A percentile compares a stretch with the other conserved stretches of the same genome.
phyloP scores from a whole-genome alignment of 1,140 invertebrate genomes.

The Leptoteleia sp. region DNA sequence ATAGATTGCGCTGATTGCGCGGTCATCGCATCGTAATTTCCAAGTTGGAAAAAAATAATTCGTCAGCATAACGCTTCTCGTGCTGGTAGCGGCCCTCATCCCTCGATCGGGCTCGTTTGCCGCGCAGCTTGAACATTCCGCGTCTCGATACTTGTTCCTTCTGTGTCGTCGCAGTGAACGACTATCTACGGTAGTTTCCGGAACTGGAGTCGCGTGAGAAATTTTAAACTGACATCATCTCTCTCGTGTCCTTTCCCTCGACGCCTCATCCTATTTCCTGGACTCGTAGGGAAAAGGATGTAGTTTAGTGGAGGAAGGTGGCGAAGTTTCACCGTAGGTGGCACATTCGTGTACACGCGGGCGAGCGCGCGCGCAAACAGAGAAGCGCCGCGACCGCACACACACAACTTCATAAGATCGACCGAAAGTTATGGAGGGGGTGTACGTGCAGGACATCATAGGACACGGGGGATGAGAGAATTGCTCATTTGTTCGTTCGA shows the following conservation, averaged over 20 bases:
- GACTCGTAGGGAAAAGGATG: slow-evolving; percentile 62
- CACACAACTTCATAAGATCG: slow-evolving; percentile 34
- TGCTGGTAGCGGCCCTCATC: slow-evolving; percentile 5
- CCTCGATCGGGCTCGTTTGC: slow-evolving; percentile 68
- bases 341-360: slow-evolving; percentile 56
- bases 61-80: slow-evolving; percentile 50
- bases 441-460: slow-evolving; percentile 69
- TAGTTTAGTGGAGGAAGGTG: slow-evolving; percentile 67
- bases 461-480: slow-evolving; percentile 73
- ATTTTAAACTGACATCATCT: slow-evolving; percentile 71
- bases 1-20: no score
- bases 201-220: slow-evolving; percentile 67
- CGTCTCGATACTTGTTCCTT: slow-evolving; percentile 59
- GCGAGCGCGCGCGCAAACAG: slow-evolving; percentile 56
- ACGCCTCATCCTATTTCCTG: slow-evolving; percentile 62
- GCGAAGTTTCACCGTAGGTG: slow-evolving; percentile 67
- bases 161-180: slow-evolving; percentile 52
- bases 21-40: slow-evolving; percentile 51
- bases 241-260: slow-evolving; percentile 60
- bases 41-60: slow-evolving; percentile 62
- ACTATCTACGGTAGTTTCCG: slow-evolving; percentile 65
- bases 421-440: slow-evolving; percentile 41
- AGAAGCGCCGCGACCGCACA: slow-evolving; percentile 65
- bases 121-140: slow-evolving; percentile 52
- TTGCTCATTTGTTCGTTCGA: slow-evolving; percentile 77